phyloP scores from a whole-genome alignment of 2,797 vertebrate species.

The Tachyglossus aculeatus region DNA sequence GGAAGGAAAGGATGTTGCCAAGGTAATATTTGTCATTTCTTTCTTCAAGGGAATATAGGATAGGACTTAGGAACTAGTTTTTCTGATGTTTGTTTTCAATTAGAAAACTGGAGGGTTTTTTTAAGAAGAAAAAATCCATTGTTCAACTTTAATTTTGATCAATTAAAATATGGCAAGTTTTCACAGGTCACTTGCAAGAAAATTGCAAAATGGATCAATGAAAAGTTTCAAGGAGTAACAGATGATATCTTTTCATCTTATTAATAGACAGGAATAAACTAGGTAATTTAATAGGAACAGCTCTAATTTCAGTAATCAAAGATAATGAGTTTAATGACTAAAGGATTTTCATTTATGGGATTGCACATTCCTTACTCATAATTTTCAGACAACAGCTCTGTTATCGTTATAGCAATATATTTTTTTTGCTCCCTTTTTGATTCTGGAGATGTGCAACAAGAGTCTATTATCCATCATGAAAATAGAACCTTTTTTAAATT shows the following conservation, averaged over 20 bases:
- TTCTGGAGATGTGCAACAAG: too few relatives aligned
- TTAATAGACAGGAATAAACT: conserved; percentile 17
- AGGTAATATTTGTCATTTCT: background rate
- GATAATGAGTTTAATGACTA: conserved; percentile 34
- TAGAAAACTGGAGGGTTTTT: conserved; percentile 1
- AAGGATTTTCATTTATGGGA: too few relatives aligned
- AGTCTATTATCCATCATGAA: too few relatives aligned
- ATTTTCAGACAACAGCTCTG: conserved; percentile 7
- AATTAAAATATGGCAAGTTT: conserved; percentile 34
- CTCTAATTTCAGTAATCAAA: conserved; percentile 27
- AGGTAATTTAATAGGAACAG: conserved; percentile 22
- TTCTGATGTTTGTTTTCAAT: background rate
- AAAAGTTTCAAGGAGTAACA: conserved; percentile 12
- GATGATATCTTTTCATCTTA: conserved; percentile 22
- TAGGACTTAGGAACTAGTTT: background rate
- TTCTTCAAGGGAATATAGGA: background rate
- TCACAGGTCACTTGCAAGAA: conserved; percentile 3
- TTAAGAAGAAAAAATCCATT: conserved; percentile 30
- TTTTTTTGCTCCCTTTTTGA: too few relatives aligned
- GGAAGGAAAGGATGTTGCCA: background rate
- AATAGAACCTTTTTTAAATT: too few relatives aligned
- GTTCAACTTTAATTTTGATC: background rate
- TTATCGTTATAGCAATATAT: too few relatives aligned
- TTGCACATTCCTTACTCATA: conserved; percentile 18
- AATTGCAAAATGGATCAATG: conserved; percentile 27